A percentile compares a stretch with the other conserved stretches of the same genome.
These are phyloP conservation scores for Noctilio leporinus DNA, from an alignment of 2,113 vertebrate species.

Conservation along the genomic window DNA sequence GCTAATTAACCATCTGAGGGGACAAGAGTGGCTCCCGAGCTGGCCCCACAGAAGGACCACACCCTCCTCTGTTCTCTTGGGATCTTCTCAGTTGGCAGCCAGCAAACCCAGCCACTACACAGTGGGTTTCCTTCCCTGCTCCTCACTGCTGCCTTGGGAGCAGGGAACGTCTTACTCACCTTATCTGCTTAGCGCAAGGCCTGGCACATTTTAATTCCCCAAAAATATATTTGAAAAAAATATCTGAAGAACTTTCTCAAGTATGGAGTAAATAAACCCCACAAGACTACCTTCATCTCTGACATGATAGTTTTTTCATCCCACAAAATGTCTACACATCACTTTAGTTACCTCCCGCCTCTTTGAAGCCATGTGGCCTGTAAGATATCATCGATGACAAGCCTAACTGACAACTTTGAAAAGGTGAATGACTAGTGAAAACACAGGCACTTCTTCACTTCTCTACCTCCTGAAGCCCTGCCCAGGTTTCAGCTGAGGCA, in stretches of 20 bases:
- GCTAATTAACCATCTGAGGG: neutral
- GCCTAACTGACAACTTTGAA: neutral
- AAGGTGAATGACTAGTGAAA: neutral
- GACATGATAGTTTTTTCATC: neutral
- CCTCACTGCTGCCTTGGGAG: neutral
- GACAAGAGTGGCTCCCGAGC: neutral
- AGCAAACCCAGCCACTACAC: no score
- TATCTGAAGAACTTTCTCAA: neutral
- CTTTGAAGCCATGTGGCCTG: neutral
- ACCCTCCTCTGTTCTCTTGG: fast-evolving
- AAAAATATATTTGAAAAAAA: neutral
- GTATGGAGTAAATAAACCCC: neutral
- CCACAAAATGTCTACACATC: neutral
- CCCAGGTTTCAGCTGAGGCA: conserved; percentile 29
- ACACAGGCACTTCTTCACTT: neutral
- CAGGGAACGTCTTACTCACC: neutral
- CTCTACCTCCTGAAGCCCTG: neutral
- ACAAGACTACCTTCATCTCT: neutral
- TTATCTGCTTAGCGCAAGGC: neutral
- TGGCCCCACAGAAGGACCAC: neutral
- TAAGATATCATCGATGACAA: neutral
- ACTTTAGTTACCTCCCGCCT: neutral
- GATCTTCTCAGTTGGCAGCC: neutral
- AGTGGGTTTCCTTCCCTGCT: no score
- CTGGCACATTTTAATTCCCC: neutral